A percentile compares a stretch with the other conserved stretches of the same genome.
Evolutionary conservation across 2,888 invertebrate genomes (phyloP).

Genomic region (Parascotia fuliginaria): DNA sequence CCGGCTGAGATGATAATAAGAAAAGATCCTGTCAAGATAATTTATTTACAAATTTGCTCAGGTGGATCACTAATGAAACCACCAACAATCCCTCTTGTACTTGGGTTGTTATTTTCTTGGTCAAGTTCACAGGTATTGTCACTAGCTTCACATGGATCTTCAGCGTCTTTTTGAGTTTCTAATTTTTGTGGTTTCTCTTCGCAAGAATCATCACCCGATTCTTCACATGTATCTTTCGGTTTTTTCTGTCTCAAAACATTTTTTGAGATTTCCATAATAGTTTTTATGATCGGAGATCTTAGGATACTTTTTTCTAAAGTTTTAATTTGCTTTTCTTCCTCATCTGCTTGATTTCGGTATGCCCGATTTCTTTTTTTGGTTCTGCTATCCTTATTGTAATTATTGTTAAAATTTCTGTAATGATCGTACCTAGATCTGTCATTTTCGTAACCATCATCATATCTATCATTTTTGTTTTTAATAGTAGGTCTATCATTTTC

Average conservation of each 20-base stretch:
- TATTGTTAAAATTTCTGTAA: background rate
- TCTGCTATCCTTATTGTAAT: background rate
- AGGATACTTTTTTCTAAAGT: constrained; percentile 6
- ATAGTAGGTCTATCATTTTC: background rate
- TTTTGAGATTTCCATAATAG: constrained; percentile 6
- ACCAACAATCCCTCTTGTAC: constrained; percentile 17
- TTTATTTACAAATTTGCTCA: constrained; percentile 15
- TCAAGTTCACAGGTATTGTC: constrained; percentile 5
- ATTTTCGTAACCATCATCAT: background rate
- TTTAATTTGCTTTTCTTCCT: background rate
- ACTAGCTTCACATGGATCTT: background rate
- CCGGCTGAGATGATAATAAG: too few relatives aligned
- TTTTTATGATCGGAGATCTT: constrained; percentile 19
- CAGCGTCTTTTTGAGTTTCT: background rate
- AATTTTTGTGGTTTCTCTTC: background rate
- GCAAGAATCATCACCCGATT: background rate
- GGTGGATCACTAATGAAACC: constrained; percentile 6
- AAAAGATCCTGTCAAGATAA: constrained; percentile 2
- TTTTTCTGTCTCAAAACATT: constrained; percentile 2
- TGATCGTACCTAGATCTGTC: background rate
- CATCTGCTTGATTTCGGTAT: background rate
- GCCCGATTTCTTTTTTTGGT: background rate
- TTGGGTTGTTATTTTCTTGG: constrained; percentile 9
- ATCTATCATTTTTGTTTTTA: background rate
- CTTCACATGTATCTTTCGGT: constrained; percentile 25